A percentile compares a stretch with the other conserved stretches of the same genome.
Evolutionary conservation across 1,140 invertebrate genomes (phyloP).

Genomic region (Schlechtendalia chinensis): DNA sequence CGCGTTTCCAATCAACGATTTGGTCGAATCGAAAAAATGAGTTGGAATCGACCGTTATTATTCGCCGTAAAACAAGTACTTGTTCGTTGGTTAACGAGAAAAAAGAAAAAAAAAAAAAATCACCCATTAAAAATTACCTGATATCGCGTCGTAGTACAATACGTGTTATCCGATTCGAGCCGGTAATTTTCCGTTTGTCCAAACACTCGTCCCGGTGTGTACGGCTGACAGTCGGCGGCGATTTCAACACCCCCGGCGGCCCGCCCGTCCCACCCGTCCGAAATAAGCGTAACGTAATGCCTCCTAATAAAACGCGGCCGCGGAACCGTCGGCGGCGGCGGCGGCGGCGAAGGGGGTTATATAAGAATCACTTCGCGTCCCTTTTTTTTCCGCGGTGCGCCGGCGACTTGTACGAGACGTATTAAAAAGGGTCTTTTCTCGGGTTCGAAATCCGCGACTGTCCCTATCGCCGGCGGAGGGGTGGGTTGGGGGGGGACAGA

Average conservation of each 20-base stretch:
- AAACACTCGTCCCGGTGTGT: background rate
- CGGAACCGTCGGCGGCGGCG: background rate
- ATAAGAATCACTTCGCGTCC: slow-evolving; percentile 43
- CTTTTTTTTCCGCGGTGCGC: background rate
- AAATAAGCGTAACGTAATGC: slow-evolving; percentile 45
- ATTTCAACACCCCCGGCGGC: background rate
- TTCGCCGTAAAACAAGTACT: too few species aligned
- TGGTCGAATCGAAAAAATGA: too few species aligned
- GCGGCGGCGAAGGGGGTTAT: slow-evolving; percentile 1
- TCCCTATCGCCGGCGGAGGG: background rate
- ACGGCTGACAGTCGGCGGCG: background rate
- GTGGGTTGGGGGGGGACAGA: background rate
- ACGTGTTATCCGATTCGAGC: background rate
- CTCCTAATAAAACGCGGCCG: slow-evolving; percentile 35
- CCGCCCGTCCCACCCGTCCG: background rate
- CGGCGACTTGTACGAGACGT: background rate
- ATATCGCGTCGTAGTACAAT: too few species aligned
- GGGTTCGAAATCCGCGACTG: slow-evolving; percentile 18
- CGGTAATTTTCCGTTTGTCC: slow-evolving; percentile 7
- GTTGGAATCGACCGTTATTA: too few species aligned
- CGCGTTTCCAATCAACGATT: too few species aligned
- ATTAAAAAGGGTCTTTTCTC: slow-evolving; percentile 31
- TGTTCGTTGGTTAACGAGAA: too few species aligned
- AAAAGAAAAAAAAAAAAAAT: too few species aligned
- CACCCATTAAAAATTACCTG: too few species aligned